Conservation (phyloP, 2,797 vertebrate genomes). For the Cossypha heuglini region DNA sequence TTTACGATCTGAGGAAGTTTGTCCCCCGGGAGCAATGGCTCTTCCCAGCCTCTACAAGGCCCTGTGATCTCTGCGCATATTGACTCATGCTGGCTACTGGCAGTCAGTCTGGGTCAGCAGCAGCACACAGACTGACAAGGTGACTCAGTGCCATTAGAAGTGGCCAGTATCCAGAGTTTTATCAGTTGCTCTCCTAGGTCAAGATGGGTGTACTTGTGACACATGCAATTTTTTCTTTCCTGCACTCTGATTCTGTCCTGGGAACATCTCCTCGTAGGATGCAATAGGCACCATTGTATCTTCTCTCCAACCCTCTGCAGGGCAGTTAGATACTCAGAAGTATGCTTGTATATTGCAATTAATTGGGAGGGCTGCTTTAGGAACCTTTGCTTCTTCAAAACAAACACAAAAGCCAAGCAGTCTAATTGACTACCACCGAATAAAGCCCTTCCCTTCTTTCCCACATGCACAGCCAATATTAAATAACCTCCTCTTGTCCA, state of each 20-base stretch:
- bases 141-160: not conserved
- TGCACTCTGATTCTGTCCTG: not conserved
- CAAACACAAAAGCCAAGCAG: not conserved
- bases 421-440: not conserved
- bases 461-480: not conserved
- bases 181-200: not conserved
- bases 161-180: not conserved
- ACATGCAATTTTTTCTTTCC: not conserved
- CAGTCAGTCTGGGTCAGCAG: not conserved
- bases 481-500: not conserved
- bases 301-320: not conserved
- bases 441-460: not conserved
- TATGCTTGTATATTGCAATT: not conserved
- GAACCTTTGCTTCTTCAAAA: not conserved
- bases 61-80: not conserved
- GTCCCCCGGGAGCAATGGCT: not conserved
- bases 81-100: not conserved
- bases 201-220: not conserved
- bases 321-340: not conserved
- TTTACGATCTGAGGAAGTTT: not conserved
- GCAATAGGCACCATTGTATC: not conserved
- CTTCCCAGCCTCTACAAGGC: not conserved
- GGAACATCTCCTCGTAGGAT: not conserved
- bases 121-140: not conserved
- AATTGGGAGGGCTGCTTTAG: not conserved